A percentile compares a stretch with the other conserved stretches of the same genome.
phyloP scores from a whole-genome alignment of 2,888 invertebrate genomes.

The Eristalinus aeneus region DNA sequence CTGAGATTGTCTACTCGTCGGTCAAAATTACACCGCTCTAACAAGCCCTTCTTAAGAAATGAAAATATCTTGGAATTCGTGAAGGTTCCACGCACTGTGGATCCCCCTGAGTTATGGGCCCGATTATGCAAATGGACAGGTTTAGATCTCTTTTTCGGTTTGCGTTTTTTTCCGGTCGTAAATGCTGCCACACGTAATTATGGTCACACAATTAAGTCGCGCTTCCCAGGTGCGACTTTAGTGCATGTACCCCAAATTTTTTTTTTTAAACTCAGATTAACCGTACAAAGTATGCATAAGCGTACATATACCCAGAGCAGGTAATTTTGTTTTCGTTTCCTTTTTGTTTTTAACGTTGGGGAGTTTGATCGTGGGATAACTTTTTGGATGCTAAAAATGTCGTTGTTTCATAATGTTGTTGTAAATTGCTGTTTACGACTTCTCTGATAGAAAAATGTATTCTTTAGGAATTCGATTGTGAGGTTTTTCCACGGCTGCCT shows the following conservation, averaged over 20 bases:
- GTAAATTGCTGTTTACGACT: too few relatives aligned
- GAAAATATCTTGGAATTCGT: constrained; percentile 18
- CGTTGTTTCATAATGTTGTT: background rate
- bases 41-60: constrained; percentile 12
- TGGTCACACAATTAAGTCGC: constrained; percentile 3
- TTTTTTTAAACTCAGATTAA: background rate
- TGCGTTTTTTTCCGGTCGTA: constrained; percentile 8
- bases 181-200: constrained; percentile 30
- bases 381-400: background rate
- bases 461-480: too few relatives aligned
- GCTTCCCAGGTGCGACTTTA: background rate
- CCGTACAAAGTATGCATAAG: background rate
- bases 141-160: background rate
- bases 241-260: background rate
- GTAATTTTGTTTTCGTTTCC: background rate
- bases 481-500: too few relatives aligned
- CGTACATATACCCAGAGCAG: background rate
- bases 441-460: too few relatives aligned
- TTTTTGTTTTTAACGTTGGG: background rate
- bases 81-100: constrained; percentile 2
- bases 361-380: background rate
- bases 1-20: background rate
- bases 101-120: constrained; percentile 4
- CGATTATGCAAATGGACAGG: constrained; percentile 35
- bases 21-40: constrained; percentile 15